Evolutionary conservation across 2,888 invertebrate species (phyloP), one percentile per base, ranked within the genome.

Genomic region (Napeogenes sylphis): DNA sequence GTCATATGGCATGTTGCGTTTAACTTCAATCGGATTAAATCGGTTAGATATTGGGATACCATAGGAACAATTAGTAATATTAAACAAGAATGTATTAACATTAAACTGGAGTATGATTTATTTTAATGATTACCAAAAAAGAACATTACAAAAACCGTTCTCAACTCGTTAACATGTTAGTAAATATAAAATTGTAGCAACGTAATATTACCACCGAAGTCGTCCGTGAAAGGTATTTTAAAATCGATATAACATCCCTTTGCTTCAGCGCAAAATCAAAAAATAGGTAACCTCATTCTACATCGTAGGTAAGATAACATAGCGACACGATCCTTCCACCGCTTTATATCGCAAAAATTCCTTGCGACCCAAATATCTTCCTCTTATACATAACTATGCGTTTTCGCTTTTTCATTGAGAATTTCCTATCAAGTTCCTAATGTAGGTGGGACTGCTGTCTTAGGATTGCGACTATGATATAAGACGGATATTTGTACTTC

Each of bases 311-410:
- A 51, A 30, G 51, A 51, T 51, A 51, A 51, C 51, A 51, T 51
- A 51, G 51, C 51, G 30, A 51, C 51, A 51, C 51, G 51, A 51
- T 51, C 51, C 51, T 51, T 51, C 51, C 30, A 51, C 21, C 51
- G 51, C 51, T 51, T 51, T 51, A 51, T 51, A 51, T 51, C 35
- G 55, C 38, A 35, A 46, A 59, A 55, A 67, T 64, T 68, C 68
- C 62, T 54, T 45, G 32, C 61, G 68, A 62, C 63, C 65, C 63
- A 69, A 70, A 72, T 68, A 75, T 74, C 71, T 79, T 51, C 30
- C 51, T 51, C 30, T 30, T 51, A 51, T 51, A 51, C 51, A 51
- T 51, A 51, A 30, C 51, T 8, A 10, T 30, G 30, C 30, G 51
- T 51, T 51, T 51, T 51, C 12, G 51, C 51, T 51, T 30, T 51